Evolutionary conservation across 2,113 vertebrate genomes (phyloP), one percentile per base, ranked within the genome.

Genomic region (Polypterus senegalus): DNA sequence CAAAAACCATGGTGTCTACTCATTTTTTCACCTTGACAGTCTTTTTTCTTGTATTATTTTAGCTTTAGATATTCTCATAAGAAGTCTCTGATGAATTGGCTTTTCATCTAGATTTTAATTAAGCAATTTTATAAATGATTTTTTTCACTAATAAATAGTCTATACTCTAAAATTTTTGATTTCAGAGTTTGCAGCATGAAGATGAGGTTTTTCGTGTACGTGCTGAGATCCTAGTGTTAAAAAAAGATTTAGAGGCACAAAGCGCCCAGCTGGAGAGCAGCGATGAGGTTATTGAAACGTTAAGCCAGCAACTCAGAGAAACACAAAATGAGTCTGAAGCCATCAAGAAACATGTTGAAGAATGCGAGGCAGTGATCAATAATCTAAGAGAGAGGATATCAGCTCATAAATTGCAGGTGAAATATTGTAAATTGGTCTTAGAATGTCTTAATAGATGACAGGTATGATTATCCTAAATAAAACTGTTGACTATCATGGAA

Each of bases 321-420:
- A 70, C 82, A 1, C 73, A 74, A 65, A 65, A 62, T 27, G 70
- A 80, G 47, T 66, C 84, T 61, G 68, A 76, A 60, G 64, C 71
- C 48, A 77, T 74, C 58, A 73, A 67, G 55, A 70, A 78, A 52
- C 81, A 78, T 54, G 62, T 69, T 3, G 70, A 69, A 4, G 76
- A 86, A 60, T 73, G 75, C 47, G 72, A 86, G n/a, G 73, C 80
- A 59, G 69, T 80, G 43, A 70, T 81, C 54, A 67, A 64, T 54
- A 71, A 76, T 4, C 79, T 86, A 45, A 70, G 74, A 49, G 76
- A 79, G 44, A 81, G 67, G 49, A 62, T 74, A 11, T 71, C 73
- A 7, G 62, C 64, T 58, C 77, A 64, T 10, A 73, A 69, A 0
- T 4, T 57, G 54, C 56, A 59, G 71, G 74, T 75, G 52, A 27